These are phyloP conservation scores for Pycnomerus fuliginosus DNA, from an alignment of 2,888 invertebrate species.

Conservation along the genomic window DNA sequence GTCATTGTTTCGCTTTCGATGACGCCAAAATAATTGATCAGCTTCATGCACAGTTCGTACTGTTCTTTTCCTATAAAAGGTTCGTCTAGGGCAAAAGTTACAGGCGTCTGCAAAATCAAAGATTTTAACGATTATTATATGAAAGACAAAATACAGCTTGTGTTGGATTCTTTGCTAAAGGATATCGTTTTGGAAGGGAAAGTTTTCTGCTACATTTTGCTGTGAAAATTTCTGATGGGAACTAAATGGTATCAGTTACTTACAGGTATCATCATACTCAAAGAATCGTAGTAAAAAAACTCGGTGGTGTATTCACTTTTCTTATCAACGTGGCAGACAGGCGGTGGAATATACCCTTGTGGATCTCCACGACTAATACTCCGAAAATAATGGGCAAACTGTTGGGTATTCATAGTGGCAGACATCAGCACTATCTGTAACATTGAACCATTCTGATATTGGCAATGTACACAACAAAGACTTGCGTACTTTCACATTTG, in stretches of 20 bases:
- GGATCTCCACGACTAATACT: constrained; percentile 43
- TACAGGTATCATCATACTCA: neutral
- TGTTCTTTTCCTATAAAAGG: constrained; percentile 51
- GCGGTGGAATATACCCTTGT: constrained; percentile 53
- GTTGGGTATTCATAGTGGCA: constrained; percentile 79
- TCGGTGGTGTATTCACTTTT: constrained; percentile 59
- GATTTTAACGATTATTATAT: constrained; percentile 2
- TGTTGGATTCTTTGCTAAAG: too few species aligned
- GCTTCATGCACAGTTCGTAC: constrained; percentile 42
- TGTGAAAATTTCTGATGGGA: too few species aligned
- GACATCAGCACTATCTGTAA: constrained; percentile 82
- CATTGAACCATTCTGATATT: neutral
- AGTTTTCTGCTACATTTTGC: too few species aligned
- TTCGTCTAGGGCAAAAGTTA: constrained; percentile 53
- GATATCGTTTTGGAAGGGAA: too few species aligned
- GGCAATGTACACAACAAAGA: constrained; percentile 4
- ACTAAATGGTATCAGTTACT: neutral
- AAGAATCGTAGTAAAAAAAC: constrained; percentile 62
- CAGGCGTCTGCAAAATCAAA: neutral
- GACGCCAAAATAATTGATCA: constrained; percentile 62
- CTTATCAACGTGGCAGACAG: constrained; percentile 58
- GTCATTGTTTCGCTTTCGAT: constrained; percentile 50
- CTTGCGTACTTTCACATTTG: constrained; percentile 59
- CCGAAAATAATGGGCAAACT: constrained; percentile 69
- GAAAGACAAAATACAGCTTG: too few species aligned